These are phyloP conservation scores for Trididemnum clinides DNA, from an alignment of 23 tunicate species.

Conservation along the genomic window DNA sequence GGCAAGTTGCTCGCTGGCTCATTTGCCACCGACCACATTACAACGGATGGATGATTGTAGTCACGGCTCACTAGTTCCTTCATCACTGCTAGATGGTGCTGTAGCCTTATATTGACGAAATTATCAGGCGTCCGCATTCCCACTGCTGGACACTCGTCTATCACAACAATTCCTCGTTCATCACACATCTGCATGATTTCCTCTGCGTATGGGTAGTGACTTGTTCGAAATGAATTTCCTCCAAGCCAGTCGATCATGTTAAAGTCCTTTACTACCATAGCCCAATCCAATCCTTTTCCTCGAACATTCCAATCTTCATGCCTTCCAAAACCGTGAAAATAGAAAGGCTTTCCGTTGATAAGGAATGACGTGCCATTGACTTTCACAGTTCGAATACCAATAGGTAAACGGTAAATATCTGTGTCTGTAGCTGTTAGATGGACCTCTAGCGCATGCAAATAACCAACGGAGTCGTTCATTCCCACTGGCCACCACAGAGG, in stretches of 20 bases:
- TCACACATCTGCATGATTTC: constrained; percentile 96
- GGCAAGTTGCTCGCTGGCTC: constrained; percentile 71
- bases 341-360: constrained; percentile 81
- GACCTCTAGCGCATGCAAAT: constrained; percentile 64
- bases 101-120: constrained; percentile 70
- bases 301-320: constrained; percentile 95
- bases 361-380: constrained; percentile 54
- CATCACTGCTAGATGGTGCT: constrained; percentile 77
- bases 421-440: neutral
- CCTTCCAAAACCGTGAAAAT: constrained; percentile 87
- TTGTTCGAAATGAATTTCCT: constrained; percentile 85
- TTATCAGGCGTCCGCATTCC: constrained; percentile 62
- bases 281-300: constrained; percentile 95
- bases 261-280: constrained; percentile 85
- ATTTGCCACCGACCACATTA: constrained; percentile 98
- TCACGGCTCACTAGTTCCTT: constrained; percentile 76
- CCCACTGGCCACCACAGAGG: constrained; percentile 98
- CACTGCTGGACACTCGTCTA: constrained; percentile 96
- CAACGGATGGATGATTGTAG: constrained; percentile 86
- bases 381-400: constrained; percentile 77
- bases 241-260: constrained; percentile 92
- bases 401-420: constrained; percentile 58
- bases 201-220: constrained; percentile 92
- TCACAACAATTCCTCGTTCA: constrained; percentile 88
- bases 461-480: constrained; percentile 71